Evolutionary conservation across 2,113 vertebrate genomes (phyloP).

Genomic region (Crocuta crocuta): DNA sequence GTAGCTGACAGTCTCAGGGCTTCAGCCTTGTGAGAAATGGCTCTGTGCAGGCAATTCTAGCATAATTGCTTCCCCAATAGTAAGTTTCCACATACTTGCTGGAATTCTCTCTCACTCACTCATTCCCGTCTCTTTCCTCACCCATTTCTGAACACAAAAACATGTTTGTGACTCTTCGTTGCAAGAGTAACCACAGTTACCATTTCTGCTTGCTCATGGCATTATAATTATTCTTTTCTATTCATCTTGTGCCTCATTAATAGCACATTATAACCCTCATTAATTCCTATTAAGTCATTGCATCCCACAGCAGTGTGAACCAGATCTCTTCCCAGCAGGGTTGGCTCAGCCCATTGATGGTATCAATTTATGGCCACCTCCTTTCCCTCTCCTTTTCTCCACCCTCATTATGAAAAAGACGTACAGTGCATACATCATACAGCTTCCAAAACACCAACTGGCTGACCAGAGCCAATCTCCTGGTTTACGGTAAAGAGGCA

Average conservation of each 20-base stretch:
- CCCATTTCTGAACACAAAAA: conserved; percentile 12
- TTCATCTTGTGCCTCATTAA: conserved; percentile 36
- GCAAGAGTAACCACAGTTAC: conserved; percentile 23
- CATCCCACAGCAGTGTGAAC: background rate
- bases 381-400: background rate
- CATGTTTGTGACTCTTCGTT: background rate
- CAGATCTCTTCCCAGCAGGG: background rate
- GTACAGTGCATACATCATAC: background rate
- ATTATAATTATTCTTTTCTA: conserved; percentile 39
- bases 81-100: background rate
- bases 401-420: background rate
- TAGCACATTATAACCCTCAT: background rate
- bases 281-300: background rate
- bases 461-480: background rate
- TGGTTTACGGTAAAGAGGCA: background rate
- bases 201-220: conserved; percentile 11
- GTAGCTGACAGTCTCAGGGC: background rate
- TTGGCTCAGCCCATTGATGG: background rate
- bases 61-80: background rate
- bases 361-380: background rate
- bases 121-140: background rate
- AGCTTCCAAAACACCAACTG: background rate
- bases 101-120: background rate
- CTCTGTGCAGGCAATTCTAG: background rate
- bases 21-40: background rate